Percentiles rank a stretch among this genome's conserved stretches.
phyloP scores from a whole-genome alignment of 2,888 invertebrate genomes.

The Gymnocheta viridis region DNA sequence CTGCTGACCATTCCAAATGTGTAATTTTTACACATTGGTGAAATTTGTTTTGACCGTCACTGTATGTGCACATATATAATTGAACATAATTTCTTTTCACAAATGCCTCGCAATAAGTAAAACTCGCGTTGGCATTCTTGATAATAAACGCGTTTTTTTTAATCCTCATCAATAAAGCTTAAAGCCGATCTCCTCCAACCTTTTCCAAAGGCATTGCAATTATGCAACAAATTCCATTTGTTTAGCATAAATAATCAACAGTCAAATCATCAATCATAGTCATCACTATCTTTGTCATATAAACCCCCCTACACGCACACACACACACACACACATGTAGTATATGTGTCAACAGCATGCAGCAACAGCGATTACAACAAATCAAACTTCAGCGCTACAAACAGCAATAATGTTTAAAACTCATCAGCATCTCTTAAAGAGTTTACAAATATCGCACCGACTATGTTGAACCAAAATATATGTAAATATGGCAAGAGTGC shows the following conservation, averaged over 20 bases:
- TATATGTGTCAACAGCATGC: constrained; percentile 43
- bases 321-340: neutral
- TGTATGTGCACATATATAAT: neutral
- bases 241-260: constrained; percentile 61
- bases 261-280: constrained; percentile 49
- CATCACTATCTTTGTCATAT: constrained; percentile 1
- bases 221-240: constrained; percentile 50
- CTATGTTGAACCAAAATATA: neutral
- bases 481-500: neutral
- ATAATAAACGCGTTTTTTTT: neutral
- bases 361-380: constrained; percentile 39
- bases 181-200: neutral
- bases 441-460: constrained; percentile 1
- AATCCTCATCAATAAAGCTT: constrained; percentile 41
- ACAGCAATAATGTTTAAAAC: neutral
- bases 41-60: too few species aligned
- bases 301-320: neutral
- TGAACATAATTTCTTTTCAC: neutral
- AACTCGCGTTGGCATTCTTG: constrained; percentile 30
- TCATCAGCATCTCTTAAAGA: neutral
- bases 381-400: constrained; percentile 24
- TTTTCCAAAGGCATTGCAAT: constrained; percentile 1
- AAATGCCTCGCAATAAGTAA: constrained; percentile 23
- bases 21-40: too few species aligned
- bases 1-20: too few species aligned